Conservation (phyloP, 2,797 vertebrate genomes). For the Cossypha niveicapilla region DNA sequence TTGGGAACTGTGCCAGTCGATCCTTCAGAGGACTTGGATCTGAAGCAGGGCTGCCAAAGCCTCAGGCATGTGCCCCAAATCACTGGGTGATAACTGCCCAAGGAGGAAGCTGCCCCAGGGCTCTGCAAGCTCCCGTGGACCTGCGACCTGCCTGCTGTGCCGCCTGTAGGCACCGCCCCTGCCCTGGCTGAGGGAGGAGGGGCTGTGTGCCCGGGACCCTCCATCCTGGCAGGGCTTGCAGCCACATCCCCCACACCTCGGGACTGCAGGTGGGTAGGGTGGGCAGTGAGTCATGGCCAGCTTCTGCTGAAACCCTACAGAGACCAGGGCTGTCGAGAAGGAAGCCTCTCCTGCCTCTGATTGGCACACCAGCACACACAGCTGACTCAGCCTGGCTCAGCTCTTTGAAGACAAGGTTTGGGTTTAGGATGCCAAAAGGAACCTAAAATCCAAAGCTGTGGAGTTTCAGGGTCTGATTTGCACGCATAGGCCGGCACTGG, state of each 20-base stretch:
- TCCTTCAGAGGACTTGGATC: accelerated
- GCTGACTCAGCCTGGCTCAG: not conserved
- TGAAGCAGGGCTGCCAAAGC: not conserved
- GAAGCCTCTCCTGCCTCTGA: not conserved
- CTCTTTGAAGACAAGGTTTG: not conserved
- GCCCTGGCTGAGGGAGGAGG: accelerated
- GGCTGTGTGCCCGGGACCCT: not conserved
- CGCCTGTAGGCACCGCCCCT: not conserved
- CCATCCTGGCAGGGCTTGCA: not conserved
- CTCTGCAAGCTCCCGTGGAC: accelerated
- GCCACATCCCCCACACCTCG: accelerated
- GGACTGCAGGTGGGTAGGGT: not conserved
- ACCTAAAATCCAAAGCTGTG: not conserved
- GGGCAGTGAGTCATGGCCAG: not conserved
- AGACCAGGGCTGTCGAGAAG: not conserved
- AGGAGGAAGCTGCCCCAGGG: accelerated
- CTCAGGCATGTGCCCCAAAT: accelerated
- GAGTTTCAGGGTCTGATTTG: not conserved
- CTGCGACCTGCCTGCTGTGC: not conserved
- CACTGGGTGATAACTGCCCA: accelerated
- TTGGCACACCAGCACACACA: not conserved
- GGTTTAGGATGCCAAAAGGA: not conserved
- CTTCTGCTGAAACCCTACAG: not conserved
- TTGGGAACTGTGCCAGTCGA: accelerated
- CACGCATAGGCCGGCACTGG: not conserved